phyloP scores from a whole-genome alignment of 2,113 vertebrate genomes.

The Bettongia penicillata region DNA sequence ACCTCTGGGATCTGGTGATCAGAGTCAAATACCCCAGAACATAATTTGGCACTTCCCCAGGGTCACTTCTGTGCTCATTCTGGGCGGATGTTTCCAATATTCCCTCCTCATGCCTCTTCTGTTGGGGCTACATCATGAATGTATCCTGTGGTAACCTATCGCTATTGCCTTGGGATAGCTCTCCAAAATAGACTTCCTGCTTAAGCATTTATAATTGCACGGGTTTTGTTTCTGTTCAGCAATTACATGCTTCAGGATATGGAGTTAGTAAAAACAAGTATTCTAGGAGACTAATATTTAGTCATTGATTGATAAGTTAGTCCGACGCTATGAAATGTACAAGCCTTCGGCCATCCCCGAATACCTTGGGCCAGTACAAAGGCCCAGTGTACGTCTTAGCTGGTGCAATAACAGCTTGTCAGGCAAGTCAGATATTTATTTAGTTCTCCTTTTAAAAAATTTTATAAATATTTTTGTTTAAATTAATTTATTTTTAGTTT shows the following conservation, averaged over 20 bases:
- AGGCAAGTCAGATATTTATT: background rate
- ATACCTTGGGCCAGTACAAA: background rate
- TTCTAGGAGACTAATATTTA: slow-evolving; percentile 4
- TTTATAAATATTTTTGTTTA: too few relatives aligned
- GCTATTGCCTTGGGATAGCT: background rate
- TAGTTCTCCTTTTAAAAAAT: too few relatives aligned
- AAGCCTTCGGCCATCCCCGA: background rate
- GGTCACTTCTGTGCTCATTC: background rate
- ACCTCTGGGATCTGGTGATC: background rate
- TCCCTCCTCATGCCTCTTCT: background rate
- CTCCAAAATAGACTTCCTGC: background rate
- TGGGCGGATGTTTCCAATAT: background rate
- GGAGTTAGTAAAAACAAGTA: background rate
- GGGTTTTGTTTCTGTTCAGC: background rate
- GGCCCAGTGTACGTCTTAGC: background rate
- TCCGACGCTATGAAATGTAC: background rate
- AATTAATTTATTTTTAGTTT: too few relatives aligned
- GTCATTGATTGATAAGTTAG: slow-evolving; percentile 10
- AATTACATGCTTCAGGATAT: background rate
- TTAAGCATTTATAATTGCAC: background rate
- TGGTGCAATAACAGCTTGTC: background rate
- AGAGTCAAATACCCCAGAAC: background rate
- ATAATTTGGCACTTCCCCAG: background rate
- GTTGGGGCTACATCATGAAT: background rate
- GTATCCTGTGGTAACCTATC: background rate